phyloP scores from a whole-genome alignment of 1,140 invertebrate species.

The Teleogryllus occipitalis region DNA sequence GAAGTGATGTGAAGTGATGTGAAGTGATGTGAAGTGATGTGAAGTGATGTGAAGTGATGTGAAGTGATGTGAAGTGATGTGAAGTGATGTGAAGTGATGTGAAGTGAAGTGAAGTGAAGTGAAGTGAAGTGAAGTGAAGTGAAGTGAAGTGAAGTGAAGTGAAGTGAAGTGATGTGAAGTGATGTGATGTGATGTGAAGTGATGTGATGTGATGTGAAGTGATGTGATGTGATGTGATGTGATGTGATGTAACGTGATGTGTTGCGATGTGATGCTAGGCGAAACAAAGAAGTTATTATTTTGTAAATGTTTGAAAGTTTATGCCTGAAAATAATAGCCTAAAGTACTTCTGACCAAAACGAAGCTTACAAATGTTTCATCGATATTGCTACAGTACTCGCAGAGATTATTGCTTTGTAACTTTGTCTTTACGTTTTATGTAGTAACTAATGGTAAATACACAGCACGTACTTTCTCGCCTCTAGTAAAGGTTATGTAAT shows the following conservation, averaged over 20 bases:
- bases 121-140: background rate
- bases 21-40: background rate
- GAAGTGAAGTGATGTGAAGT: background rate
- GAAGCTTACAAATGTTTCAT: no score
- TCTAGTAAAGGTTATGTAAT: no score
- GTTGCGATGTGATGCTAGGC: background rate
- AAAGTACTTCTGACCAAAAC: no score
- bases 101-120: background rate
- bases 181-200: conserved; percentile 3
- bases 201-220: conserved; percentile 3
- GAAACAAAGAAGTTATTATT: background rate
- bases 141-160: no score
- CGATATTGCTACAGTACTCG: no score
- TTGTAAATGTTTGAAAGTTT: no score
- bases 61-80: no score
- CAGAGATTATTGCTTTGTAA: no score
- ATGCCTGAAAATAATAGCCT: no score
- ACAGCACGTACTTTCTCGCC: no score
- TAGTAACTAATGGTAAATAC: no score
- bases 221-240: conserved; percentile 7
- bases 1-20: background rate
- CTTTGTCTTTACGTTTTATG: no score
- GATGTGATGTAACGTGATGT: conserved; percentile 12
- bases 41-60: background rate
- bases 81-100: background rate